These are phyloP conservation scores for Parus major DNA, from an alignment of 2,113 vertebrate species.

Conservation along the genomic window DNA sequence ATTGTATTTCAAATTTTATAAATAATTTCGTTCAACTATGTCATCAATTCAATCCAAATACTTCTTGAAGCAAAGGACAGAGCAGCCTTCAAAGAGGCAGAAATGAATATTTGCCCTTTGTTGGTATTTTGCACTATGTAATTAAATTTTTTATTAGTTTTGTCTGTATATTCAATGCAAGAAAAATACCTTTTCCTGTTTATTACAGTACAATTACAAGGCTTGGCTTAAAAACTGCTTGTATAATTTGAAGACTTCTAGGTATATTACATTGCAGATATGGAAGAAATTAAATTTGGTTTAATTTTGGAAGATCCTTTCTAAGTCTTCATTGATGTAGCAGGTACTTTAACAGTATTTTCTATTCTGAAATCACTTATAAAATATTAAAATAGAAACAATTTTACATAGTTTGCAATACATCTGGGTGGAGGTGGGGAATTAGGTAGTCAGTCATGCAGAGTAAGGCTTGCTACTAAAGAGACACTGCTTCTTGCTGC, in stretches of 20 bases:
- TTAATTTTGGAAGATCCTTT: neutral
- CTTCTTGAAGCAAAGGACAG: neutral
- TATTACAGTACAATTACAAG: neutral
- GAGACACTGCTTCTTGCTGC: neutral
- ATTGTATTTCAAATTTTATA: neutral
- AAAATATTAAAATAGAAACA: neutral
- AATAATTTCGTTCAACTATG: neutral
- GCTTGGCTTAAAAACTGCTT: neutral
- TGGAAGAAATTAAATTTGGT: neutral
- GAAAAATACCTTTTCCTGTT: neutral
- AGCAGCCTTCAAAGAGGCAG: neutral
- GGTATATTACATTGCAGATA: neutral
- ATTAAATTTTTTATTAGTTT: neutral
- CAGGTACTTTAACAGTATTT: neutral
- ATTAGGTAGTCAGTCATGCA: neutral
- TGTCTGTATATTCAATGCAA: neutral
- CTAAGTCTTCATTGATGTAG: neutral
- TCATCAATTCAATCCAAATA: neutral
- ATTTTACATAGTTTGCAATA: neutral
- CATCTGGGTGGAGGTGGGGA: neutral
- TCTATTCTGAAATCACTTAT: neutral
- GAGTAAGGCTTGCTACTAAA: neutral
- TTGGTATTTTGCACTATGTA: neutral
- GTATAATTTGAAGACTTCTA: neutral
- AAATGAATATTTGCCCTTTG: neutral